Conservation (phyloP, 2,797 vertebrate species). For the Chelidonichthys spinosus region DNA sequence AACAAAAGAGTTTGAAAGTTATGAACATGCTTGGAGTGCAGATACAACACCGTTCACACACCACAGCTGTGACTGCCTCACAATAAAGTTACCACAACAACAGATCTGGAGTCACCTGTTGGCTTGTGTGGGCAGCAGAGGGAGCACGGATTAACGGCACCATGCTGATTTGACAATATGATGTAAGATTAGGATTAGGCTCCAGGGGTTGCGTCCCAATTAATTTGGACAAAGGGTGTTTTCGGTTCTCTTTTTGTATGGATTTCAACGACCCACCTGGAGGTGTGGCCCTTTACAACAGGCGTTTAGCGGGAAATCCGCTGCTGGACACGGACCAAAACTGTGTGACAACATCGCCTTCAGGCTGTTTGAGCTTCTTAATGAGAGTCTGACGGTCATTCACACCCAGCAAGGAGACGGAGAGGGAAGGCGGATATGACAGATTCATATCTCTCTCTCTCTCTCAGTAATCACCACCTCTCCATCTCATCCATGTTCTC, state of each 20-base stretch:
- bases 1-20: neutral
- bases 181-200: no score
- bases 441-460: conserved; percentile 31
- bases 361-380: conserved; percentile 7
- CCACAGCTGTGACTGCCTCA: neutral
- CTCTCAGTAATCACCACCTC: conserved; percentile 2
- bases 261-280: neutral
- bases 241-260: neutral
- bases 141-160: neutral
- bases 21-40: neutral
- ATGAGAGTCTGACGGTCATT: conserved; percentile 30
- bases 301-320: conserved; percentile 2
- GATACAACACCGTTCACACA: neutral
- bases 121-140: neutral
- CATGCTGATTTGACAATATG: neutral
- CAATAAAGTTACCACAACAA: neutral
- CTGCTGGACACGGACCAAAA: neutral
- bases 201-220: neutral
- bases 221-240: neutral
- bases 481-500: conserved; percentile 36
- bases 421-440: conserved; percentile 8
- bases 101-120: neutral
- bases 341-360: conserved; percentile 27
- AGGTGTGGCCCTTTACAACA: neutral
- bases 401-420: conserved; percentile 15